phyloP scores from a whole-genome alignment of 2,113 vertebrate species.

The Zingel zingel region DNA sequence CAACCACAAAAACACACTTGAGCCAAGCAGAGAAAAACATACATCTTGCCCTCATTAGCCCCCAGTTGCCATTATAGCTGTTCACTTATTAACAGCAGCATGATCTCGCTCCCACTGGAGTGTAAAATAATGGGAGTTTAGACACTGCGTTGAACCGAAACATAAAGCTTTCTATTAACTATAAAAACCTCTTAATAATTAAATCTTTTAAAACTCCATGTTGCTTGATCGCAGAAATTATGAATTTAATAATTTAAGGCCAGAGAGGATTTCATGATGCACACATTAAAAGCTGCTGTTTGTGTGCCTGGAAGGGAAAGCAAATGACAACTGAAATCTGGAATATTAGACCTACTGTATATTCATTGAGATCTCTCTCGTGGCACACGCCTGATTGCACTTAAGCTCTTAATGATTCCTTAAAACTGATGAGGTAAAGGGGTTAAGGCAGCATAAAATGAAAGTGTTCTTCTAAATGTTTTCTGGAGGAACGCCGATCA shows the following conservation, averaged over 20 bases:
- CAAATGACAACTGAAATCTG: conserved; percentile 45
- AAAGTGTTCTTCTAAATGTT: conserved; percentile 73
- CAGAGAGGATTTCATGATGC: conserved; percentile 55
- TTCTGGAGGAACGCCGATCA: conserved; percentile 71
- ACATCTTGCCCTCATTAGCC: conserved; percentile 44
- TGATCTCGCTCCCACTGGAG: conserved; percentile 3
- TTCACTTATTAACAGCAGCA: conserved; percentile 36
- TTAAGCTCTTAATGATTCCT: conserved; percentile 71
- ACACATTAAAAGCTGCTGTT: conserved; percentile 44
- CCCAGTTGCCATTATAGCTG: background rate
- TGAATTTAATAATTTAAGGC: conserved; percentile 56
- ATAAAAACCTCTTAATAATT: conserved; percentile 60
- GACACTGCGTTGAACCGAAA: conserved; percentile 7
- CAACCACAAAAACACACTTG: conserved; percentile 33
- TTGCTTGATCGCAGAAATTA: conserved; percentile 56
- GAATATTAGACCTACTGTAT: conserved; percentile 51
- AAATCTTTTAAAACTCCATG: conserved; percentile 47
- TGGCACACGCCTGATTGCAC: conserved; percentile 39
- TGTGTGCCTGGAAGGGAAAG: conserved; percentile 37
- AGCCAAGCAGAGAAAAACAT: conserved; percentile 17
- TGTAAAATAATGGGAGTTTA: conserved; percentile 10
- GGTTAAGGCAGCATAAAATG: conserved; percentile 67
- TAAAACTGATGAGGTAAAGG: conserved; percentile 64
- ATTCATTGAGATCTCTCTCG: conserved; percentile 54
- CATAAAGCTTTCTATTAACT: conserved; percentile 37